phyloP scores from a whole-genome alignment of 2,797 vertebrate genomes.

The Clamator glandarius region DNA sequence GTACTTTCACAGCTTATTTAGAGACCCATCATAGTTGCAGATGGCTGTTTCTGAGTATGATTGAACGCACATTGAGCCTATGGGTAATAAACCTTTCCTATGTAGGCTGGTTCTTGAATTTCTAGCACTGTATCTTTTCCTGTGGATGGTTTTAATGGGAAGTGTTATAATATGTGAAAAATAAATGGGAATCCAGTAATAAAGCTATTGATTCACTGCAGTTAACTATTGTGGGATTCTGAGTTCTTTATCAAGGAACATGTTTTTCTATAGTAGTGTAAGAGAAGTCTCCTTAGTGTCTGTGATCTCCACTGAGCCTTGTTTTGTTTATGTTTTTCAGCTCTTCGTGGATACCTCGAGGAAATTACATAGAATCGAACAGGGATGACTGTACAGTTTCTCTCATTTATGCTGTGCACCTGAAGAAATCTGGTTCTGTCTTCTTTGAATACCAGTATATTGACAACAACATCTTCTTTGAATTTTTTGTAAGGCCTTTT shows the following conservation, averaged over 20 bases:
- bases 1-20: background rate
- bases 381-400: slow-evolving; percentile 95
- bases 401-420: slow-evolving; percentile 95
- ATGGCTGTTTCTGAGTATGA: background rate
- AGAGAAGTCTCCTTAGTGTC: background rate
- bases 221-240: background rate
- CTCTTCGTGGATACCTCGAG: slow-evolving; percentile 92
- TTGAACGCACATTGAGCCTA: background rate
- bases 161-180: background rate
- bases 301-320: background rate
- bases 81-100: background rate
- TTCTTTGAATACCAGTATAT: slow-evolving; percentile 97
- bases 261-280: background rate
- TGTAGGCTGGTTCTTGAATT: background rate
- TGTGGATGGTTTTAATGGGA: background rate
- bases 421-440: slow-evolving; percentile 94
- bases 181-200: background rate
- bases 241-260: background rate
- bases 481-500: slow-evolving; percentile 93
- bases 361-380: slow-evolving; percentile 94
- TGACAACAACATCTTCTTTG: slow-evolving; percentile 97
- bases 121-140: background rate
- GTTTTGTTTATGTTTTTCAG: slow-evolving; percentile 76
- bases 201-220: background rate
- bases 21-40: background rate